A percentile compares a stretch with the other conserved stretches of the same genome.
Evolutionary conservation across 2,113 vertebrate species (phyloP).

Genomic region (Poecilia latipinna): DNA sequence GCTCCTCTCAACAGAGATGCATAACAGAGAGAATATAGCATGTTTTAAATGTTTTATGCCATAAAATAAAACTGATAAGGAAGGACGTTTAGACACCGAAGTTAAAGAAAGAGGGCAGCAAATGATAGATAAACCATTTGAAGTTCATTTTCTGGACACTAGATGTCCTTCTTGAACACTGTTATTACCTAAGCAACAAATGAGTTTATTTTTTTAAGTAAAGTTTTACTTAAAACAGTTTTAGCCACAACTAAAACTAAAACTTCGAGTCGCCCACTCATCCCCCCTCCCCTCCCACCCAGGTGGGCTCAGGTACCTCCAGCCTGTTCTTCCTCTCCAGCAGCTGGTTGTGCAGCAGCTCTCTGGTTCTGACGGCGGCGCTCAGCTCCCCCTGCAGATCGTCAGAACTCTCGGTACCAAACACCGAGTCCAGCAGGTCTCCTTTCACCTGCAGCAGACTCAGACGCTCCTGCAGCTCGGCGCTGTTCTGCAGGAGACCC

Average conservation of each 20-base stretch:
- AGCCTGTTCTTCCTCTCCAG: constrained; percentile 85
- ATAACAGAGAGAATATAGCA: too few species aligned
- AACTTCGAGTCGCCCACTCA: too few species aligned
- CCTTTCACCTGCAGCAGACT: constrained; percentile 80
- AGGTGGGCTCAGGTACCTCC: constrained; percentile 73
- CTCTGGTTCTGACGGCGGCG: constrained; percentile 79
- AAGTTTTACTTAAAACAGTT: too few species aligned
- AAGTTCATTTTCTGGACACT: neutral
- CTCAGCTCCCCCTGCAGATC: constrained; percentile 79
- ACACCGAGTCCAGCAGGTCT: constrained; percentile 82
- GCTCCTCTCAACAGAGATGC: neutral
- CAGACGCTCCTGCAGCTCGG: constrained; percentile 85
- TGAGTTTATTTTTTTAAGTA: neutral
- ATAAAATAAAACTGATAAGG: too few species aligned
- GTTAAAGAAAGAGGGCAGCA: too few species aligned
- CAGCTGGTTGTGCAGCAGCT: constrained; percentile 84
- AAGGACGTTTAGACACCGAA: too few species aligned
- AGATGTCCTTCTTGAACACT: neutral
- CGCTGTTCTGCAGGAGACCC: constrained; percentile 82
- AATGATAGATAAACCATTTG: neutral
- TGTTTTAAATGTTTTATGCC: too few species aligned
- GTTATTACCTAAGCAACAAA: neutral
- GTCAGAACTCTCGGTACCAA: constrained; percentile 80
- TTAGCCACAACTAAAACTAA: neutral
- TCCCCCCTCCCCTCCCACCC: neutral